Conservation (phyloP, 1,140 invertebrate genomes). For the Heliconius hermathena region DNA sequence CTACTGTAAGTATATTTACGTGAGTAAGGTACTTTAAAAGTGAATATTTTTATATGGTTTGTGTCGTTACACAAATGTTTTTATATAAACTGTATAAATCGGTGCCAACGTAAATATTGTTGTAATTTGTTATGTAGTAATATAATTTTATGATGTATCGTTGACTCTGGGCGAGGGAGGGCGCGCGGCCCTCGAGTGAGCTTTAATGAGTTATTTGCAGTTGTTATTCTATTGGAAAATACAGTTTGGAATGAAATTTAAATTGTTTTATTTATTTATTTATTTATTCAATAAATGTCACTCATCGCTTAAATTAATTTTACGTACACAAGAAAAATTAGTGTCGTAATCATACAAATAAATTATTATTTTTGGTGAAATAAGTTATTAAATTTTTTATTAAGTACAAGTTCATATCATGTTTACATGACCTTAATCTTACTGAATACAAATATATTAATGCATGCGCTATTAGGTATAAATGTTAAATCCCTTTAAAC, state of each 20-base stretch:
- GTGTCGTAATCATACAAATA: too few species aligned
- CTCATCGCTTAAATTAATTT: background rate
- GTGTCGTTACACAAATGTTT: constrained; percentile 75
- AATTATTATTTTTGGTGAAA: background rate
- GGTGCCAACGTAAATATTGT: constrained; percentile 81
- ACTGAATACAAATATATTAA: too few species aligned
- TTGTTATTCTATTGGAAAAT: constrained; percentile 78
- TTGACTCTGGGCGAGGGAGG: constrained; percentile 59
- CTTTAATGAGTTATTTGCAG: constrained; percentile 78
- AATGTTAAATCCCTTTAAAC: background rate
- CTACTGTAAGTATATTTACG: constrained; percentile 76
- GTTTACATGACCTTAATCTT: too few species aligned
- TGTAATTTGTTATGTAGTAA: constrained; percentile 80
- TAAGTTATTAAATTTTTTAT: background rate
- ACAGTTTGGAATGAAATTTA: constrained; percentile 69
- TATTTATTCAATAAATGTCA: constrained; percentile 7
- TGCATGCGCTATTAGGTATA: background rate
- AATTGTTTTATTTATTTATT: constrained; percentile 46
- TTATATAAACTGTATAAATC: constrained; percentile 75
- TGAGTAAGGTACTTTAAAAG: constrained; percentile 67
- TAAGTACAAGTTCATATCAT: too few species aligned
- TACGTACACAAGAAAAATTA: too few species aligned
- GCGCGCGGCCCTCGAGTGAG: constrained; percentile 54
- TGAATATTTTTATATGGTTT: constrained; percentile 79
- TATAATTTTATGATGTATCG: constrained; percentile 77